Percentiles rank a stretch among this genome's conserved stretches.
Evolutionary conservation across 1,140 invertebrate genomes (phyloP).

Genomic region (Pachypsylla venusta): DNA sequence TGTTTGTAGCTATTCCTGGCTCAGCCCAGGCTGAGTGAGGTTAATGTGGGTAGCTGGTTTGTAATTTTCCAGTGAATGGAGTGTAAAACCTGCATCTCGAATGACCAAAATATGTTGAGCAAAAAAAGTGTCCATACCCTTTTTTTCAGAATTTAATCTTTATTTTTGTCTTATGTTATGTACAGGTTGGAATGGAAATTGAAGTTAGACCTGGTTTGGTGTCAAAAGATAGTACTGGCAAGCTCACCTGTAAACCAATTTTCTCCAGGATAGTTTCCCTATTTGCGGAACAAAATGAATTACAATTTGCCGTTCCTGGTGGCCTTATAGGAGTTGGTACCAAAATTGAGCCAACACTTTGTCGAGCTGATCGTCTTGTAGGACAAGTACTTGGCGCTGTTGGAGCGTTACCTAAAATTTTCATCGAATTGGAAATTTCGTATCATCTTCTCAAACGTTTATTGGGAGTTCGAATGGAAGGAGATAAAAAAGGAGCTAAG

Average conservation of each 20-base stretch:
- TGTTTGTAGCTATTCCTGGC: no score
- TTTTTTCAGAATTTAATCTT: no score
- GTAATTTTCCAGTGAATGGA: no score
- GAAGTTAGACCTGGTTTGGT: slow-evolving; percentile 92
- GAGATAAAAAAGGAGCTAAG: slow-evolving; percentile 96
- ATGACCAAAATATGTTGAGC: no score
- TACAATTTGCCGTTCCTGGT: slow-evolving; percentile 97
- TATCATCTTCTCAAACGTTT: slow-evolving; percentile 92
- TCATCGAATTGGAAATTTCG: slow-evolving; percentile 95
- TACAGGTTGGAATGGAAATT: slow-evolving; percentile 65
- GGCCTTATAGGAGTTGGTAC: slow-evolving; percentile 97
- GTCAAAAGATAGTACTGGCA: slow-evolving; percentile 90
- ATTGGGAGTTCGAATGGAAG: slow-evolving; percentile 93
- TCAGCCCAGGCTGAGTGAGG: no score
- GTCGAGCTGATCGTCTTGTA: slow-evolving; percentile 92
- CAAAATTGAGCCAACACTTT: slow-evolving; percentile 96
- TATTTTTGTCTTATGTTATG: slow-evolving; percentile 15
- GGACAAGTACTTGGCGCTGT: slow-evolving; percentile 98
- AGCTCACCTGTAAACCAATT: slow-evolving; percentile 89
- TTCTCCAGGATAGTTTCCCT: slow-evolving; percentile 95
- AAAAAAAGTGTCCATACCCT: no score
- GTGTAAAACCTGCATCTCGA: no score
- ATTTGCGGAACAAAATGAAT: slow-evolving; percentile 95
- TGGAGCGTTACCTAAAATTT: slow-evolving; percentile 90
- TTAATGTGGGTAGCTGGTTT: no score